Evolutionary conservation across 2,888 invertebrate species (phyloP), one percentile per base, ranked within the genome.

Genomic region (Sminthurinus aureus): DNA sequence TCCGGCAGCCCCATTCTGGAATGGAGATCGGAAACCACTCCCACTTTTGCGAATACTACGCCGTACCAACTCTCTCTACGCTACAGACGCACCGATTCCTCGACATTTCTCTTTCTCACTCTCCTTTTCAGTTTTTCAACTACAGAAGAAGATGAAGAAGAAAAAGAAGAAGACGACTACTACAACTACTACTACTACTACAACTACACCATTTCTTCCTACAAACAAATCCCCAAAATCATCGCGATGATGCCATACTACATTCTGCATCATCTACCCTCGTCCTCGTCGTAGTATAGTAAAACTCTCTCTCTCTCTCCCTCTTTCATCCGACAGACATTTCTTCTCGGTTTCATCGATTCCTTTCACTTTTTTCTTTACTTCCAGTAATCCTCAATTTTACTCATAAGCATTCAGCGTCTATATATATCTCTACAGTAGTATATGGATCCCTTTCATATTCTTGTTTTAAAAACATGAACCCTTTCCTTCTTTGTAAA

Each of bases 1-100:
- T 84, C 83, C 85, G 84, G 86, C 79, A 84, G 83, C 86, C 83
- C 81, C 81, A 83, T 83, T 83, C 83, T 85, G 86, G 86, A 85
- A 85, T 85, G 83, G 78, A 86, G 83, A 86, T 85, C 87, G 86
- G 78, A 85, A 83, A 84, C 88, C 86, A 86, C 88, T 84, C 88
- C 88, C 86, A 84, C 84, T 85, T 85, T 84, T 79, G 73, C 80
- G 67, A 82, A 79, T 80, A 84, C 85, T 85, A 79, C 81, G 78
- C 83, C 77, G 73, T 79, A 79, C 79, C 84, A 51, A 74, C 76
- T 66, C 79, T 78, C 24, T 66, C 38, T 58, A 24, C 81, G 73
- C 69, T 78, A 83, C 79, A 83, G 83, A 71, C 78, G 81, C 69
- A 66, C 81, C 81, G 75, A 71, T 76, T 78, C 81, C 77, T 76